Conservation (phyloP, 1,140 invertebrate species). For the Trichogramma pretiosum region DNA sequence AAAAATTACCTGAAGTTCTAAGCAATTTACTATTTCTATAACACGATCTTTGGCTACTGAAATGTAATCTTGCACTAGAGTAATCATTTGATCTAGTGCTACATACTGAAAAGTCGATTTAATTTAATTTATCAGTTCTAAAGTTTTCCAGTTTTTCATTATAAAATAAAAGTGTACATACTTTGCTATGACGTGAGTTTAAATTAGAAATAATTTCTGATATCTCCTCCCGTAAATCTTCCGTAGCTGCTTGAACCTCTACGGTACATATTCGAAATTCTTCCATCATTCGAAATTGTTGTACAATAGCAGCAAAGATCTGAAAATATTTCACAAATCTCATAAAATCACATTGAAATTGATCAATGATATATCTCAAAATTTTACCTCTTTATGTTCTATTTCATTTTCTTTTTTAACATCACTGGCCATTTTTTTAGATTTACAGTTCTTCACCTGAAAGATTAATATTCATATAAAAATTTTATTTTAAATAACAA, state of each 20-base stretch:
- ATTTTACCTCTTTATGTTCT: slow-evolving; percentile 19
- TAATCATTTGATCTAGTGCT: slow-evolving; percentile 28
- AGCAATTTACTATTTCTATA: slow-evolving; percentile 23
- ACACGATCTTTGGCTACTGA: slow-evolving; percentile 29
- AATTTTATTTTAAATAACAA: too few species aligned
- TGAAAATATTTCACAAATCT: slow-evolving; percentile 6
- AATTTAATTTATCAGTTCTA: too few species aligned
- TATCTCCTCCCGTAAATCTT: slow-evolving; percentile 41
- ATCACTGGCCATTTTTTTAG: too few species aligned
- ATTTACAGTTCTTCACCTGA: too few species aligned
- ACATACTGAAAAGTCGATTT: slow-evolving; percentile 25
- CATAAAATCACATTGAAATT: neutral
- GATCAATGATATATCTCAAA: slow-evolving; percentile 4
- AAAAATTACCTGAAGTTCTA: slow-evolving; percentile 32
- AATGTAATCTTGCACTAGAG: slow-evolving; percentile 29
- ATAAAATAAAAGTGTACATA: slow-evolving; percentile 16
- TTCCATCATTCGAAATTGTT: slow-evolving; percentile 39
- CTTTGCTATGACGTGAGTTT: slow-evolving; percentile 30
- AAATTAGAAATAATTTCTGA: slow-evolving; percentile 30
- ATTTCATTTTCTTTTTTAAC: too few species aligned
- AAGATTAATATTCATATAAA: too few species aligned
- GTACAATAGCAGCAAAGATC: slow-evolving; percentile 19
- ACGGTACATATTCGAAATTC: slow-evolving; percentile 39
- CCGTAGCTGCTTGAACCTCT: slow-evolving; percentile 38
- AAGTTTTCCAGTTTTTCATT: too few species aligned